Evolutionary conservation across 2,113 vertebrate genomes (phyloP), one percentile per base, ranked within the genome.

Genomic region (Bolborhynchus lineola): DNA sequence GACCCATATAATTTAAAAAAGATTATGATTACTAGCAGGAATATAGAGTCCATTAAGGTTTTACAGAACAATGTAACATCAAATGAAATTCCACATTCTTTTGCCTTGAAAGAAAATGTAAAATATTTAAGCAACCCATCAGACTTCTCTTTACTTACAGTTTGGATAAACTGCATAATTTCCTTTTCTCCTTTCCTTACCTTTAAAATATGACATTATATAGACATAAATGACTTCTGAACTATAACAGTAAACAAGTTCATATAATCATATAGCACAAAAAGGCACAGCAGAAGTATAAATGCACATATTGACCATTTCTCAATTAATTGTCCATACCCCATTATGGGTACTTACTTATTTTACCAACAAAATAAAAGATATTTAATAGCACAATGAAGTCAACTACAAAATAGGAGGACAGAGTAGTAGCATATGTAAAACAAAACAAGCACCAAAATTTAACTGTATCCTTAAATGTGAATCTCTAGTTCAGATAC

Each of bases 1-100:
- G 26, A 80, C 39, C 8, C 41, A 77, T 41, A 23, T 28, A 44
- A 92, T 96, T 97, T 83, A 21, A 93, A 96, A 93, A 63, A 49
- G 53, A 93, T 87, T 90, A 88, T 68, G 37, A 75, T 76, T 72
- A n/a, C 44, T 68, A 80, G 39, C 62, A 81, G 42, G 28, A 92
- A 93, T 76, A 93, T 86, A 42, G 47, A 70, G n/a, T 60, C 35
- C 57, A 80, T 80, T 91, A 91, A 90, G 11, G 13, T 87, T 87
- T 92, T 82, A 93, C 57, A 89, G 65, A 93, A 79, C 11, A 82
- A 75, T 74, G 86, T 88, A 85, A 59, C 55, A 74, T 28, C 37
- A 93, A 90, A 83, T 57, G 85, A 90, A 90, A 72, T 42, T 77
- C 75, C 81, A 60, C 6, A 59, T 94, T 93, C 33, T 10, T 65